Percentiles rank a stretch among this genome's conserved stretches.
Evolutionary conservation across 2,113 vertebrate genomes (phyloP).

Genomic region (Oreotrochilus melanogaster): DNA sequence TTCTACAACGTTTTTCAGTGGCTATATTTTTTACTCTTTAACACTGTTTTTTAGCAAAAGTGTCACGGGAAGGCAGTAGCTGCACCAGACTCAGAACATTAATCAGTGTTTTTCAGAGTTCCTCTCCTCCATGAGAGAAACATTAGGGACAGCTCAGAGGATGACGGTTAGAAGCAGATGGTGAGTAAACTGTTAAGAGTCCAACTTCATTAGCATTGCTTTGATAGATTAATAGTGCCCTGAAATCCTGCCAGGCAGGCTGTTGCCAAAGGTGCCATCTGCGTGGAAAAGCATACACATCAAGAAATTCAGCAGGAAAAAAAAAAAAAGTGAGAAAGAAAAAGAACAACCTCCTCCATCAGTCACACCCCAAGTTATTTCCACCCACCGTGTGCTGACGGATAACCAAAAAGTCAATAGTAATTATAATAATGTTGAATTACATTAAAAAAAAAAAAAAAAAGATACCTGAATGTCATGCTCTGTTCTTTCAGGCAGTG

Average conservation of each 20-base stretch:
- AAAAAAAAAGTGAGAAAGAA: neutral
- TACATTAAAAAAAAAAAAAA: conserved; percentile 19
- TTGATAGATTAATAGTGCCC: conserved; percentile 72
- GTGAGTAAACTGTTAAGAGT: conserved; percentile 69
- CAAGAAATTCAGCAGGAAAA: conserved; percentile 15
- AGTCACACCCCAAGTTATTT: conserved; percentile 50
- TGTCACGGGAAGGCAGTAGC: neutral
- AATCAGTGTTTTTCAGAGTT: neutral
- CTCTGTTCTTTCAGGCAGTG: neutral
- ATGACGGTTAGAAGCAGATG: conserved; percentile 63
- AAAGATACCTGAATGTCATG: neutral
- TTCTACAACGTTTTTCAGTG: neutral
- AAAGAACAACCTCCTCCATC: neutral
- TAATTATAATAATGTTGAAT: conserved; percentile 17
- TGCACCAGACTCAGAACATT: neutral
- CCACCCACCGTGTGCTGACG: conserved; percentile 18
- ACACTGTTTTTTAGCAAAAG: neutral
- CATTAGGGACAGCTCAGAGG: neutral
- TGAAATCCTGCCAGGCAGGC: conserved; percentile 61
- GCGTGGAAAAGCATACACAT: conserved; percentile 54
- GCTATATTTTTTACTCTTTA: neutral
- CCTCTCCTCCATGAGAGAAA: neutral
- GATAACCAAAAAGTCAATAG: conserved; percentile 16
- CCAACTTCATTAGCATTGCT: conserved; percentile 72
- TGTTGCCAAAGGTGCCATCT: conserved; percentile 72